These are phyloP conservation scores for Xestia c-nigrum DNA, from an alignment of 2,888 invertebrate species.

Conservation along the genomic window DNA sequence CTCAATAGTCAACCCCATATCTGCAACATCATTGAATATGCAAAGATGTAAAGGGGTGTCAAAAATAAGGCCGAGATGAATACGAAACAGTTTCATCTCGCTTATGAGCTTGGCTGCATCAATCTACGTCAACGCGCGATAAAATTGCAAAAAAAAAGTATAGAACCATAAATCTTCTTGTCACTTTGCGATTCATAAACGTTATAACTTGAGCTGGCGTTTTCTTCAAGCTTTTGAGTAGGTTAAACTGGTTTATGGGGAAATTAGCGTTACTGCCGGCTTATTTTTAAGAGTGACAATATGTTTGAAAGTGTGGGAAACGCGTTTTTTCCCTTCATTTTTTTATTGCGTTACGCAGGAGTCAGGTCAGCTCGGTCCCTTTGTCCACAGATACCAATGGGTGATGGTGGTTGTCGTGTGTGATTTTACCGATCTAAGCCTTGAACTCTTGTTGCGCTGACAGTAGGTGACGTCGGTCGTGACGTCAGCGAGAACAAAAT, in stretches of 20 bases:
- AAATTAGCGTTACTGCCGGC: not conserved
- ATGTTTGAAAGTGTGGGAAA: not conserved
- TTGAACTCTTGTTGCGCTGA: no score
- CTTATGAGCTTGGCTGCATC: conserved; percentile 59
- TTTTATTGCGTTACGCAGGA: not conserved
- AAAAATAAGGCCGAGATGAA: conserved; percentile 46
- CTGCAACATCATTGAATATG: conserved; percentile 44
- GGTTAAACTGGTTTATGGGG: not conserved
- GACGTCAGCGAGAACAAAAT: no score
- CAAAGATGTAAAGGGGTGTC: conserved; percentile 35
- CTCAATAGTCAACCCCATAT: conserved; percentile 4
- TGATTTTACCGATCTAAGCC: no score
- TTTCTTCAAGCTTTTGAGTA: conserved; percentile 13
- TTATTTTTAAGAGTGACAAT: conserved; percentile 12
- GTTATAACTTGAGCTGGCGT: conserved; percentile 25
- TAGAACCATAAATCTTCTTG: conserved; percentile 59
- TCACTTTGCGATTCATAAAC: conserved; percentile 55
- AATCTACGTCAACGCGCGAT: conserved; percentile 61
- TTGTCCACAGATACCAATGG: not conserved
- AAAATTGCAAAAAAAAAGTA: conserved; percentile 60
- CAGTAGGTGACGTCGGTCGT: not conserved
- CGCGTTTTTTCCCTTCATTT: not conserved
- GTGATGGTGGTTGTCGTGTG: no score
- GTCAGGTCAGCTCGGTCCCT: not conserved
- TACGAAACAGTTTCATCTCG: conserved; percentile 53